phyloP scores from a whole-genome alignment of 1,140 invertebrate species.

The Teleogryllus occipitalis region DNA sequence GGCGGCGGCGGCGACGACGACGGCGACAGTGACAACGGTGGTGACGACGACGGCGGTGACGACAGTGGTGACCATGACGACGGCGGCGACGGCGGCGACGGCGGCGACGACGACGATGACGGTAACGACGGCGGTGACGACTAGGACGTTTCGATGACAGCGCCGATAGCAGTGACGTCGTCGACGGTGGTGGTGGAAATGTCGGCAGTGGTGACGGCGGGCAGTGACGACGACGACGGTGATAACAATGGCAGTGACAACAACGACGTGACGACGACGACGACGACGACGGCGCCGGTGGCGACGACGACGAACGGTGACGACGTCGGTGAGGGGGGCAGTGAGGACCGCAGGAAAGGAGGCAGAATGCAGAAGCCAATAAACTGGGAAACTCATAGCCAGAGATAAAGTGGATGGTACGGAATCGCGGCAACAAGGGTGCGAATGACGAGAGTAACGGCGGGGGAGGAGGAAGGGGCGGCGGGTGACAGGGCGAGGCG shows the following conservation, averaged over 20 bases:
- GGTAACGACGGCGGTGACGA: neutral
- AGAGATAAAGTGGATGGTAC: no score
- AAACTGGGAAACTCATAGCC: no score
- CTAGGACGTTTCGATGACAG: neutral
- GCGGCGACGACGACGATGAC: neutral
- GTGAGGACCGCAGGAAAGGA: no score
- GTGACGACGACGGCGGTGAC: neutral
- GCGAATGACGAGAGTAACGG: no score
- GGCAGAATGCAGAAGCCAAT: no score
- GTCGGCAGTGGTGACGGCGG: neutral
- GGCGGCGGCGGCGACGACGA: neutral
- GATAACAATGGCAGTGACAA: no score
- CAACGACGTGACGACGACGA: neutral
- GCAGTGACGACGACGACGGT: neutral
- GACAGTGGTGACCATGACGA: neutral
- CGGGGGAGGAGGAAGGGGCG: no score
- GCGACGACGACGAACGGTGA: no score
- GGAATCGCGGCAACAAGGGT: no score
- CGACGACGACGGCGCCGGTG: neutral
- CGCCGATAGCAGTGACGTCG: neutral
- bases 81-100: neutral
- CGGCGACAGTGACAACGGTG: neutral
- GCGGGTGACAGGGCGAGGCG: no score
- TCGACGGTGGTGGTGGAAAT: neutral
- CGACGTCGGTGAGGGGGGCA: no score